phyloP scores from a whole-genome alignment of 2,888 invertebrate genomes.

The Octonoba sinensis region DNA sequence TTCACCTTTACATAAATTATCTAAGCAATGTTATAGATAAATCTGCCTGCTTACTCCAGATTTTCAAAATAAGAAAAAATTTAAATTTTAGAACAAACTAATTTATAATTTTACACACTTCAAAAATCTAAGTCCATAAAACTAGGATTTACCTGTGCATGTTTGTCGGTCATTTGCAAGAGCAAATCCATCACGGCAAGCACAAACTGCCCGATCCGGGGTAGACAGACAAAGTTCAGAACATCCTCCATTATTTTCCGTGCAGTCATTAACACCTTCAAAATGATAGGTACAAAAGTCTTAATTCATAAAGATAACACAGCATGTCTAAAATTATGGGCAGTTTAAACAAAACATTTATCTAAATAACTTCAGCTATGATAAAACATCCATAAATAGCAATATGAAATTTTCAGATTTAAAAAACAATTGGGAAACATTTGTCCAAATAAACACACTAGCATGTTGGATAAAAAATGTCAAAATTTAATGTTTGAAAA shows the following conservation, averaged over 20 bases:
- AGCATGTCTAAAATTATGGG: neutral
- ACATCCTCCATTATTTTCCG: slow-evolving; percentile 74
- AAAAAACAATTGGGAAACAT: too few species aligned
- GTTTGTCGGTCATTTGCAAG: slow-evolving; percentile 71
- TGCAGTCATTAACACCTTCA: slow-evolving; percentile 68
- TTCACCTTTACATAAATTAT: too few species aligned
- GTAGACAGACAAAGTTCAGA: slow-evolving; percentile 81
- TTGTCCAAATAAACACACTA: too few species aligned
- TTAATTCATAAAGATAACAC: neutral
- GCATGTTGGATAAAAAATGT: too few species aligned
- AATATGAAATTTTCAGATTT: too few species aligned
- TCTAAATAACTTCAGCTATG: too few species aligned
- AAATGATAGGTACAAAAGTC: neutral
- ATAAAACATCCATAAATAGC: too few species aligned
- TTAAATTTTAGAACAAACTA: neutral
- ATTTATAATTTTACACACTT: too few species aligned
- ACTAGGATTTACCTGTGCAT: slow-evolving; percentile 72
- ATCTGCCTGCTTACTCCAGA: neutral
- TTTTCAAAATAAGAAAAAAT: neutral
- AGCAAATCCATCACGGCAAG: slow-evolving; percentile 77
- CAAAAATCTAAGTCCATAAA: neutral
- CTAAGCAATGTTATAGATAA: too few species aligned
- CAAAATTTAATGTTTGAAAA: too few species aligned
- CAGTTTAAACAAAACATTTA: too few species aligned
- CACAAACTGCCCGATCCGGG: slow-evolving; percentile 75